These are phyloP conservation scores for Oryzias curvinotus DNA, from an alignment of 2,113 vertebrate genomes.

Conservation along the genomic window DNA sequence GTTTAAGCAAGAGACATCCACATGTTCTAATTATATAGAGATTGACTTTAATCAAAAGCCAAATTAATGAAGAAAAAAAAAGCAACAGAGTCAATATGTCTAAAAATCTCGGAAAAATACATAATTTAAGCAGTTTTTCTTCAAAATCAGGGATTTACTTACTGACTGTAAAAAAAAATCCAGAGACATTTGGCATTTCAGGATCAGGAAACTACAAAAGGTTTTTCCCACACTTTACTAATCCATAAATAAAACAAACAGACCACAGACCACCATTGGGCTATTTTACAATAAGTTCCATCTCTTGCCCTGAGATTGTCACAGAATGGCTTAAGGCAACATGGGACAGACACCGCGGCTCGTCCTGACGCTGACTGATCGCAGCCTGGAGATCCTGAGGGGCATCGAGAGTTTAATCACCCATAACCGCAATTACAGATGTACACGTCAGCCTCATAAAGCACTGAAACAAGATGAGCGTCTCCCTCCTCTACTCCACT, in stretches of 20 bases:
- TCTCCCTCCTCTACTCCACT: constrained; percentile 61
- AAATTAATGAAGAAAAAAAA: background rate
- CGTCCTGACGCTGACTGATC: constrained; percentile 71
- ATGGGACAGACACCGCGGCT: constrained; percentile 25
- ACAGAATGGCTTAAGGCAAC: constrained; percentile 9
- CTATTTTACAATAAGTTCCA: background rate
- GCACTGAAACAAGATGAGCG: constrained; percentile 79
- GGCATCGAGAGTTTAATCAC: constrained; percentile 84
- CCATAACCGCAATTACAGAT: constrained; percentile 83
- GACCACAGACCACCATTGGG: background rate
- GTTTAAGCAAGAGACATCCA: too few relatives aligned
- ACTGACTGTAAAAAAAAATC: background rate
- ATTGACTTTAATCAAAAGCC: constrained; percentile 1
- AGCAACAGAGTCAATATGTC: background rate
- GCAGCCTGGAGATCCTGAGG: constrained; percentile 73
- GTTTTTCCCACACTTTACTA: background rate
- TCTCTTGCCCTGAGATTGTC: background rate
- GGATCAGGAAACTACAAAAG: background rate
- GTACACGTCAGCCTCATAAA: constrained; percentile 80
- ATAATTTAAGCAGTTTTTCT: background rate
- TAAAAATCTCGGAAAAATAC: background rate
- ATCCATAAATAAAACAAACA: background rate
- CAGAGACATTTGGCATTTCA: background rate
- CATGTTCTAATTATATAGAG: background rate
- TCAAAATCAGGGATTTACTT: background rate